Evolutionary conservation across 2,797 vertebrate genomes (phyloP), one percentile per base, ranked within the genome.

Genomic region (Heliangelus exortis): DNA sequence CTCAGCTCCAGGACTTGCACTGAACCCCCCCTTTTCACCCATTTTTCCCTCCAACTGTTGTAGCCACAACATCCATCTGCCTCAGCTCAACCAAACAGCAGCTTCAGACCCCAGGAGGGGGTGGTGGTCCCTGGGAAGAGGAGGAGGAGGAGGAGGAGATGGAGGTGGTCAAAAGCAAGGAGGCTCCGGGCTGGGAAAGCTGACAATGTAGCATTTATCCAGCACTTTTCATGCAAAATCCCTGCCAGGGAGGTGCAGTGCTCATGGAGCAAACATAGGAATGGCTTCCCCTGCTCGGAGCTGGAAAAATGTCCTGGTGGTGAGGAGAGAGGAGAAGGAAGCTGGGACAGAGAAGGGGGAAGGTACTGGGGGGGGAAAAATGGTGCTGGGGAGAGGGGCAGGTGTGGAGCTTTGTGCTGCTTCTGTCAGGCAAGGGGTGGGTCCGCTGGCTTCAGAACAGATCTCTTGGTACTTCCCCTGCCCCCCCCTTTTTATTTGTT

Each of bases 401-500:
- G 91, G 68, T 47, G 25, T 43, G 16, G 84, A 85, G 72, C 76
- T 53, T 47, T 2, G 53, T 43, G 71, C 80, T 55, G 15, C 76
- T 45, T 9, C 15, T n/a, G 36, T 9, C 41, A 15, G 63, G 69
- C 34, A 20, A 55, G 15, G 62, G 74, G 36, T 41, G 63, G 75
- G 89, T 92, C 90, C 92, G 29, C 74, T 83, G 92, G 96, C 95
- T 94, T 94, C 92, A 61, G 93, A 91, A 88, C 93, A 92, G 86
- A 95, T 96, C 80, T 86, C 92, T 92, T 82, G 96, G 97, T 97
- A 96, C 96, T 95, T 91, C 39, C 39, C 62, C 92, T 87, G 61
- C 85, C 87, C 85, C 87, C 87, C 77, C 75, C 39, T 93, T 92
- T 93, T 97, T 96, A 92, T 97, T 97, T 96, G 95, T 97, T 98